phyloP scores from a whole-genome alignment of 2,797 vertebrate genomes.

The Enteromius argenteus region DNA sequence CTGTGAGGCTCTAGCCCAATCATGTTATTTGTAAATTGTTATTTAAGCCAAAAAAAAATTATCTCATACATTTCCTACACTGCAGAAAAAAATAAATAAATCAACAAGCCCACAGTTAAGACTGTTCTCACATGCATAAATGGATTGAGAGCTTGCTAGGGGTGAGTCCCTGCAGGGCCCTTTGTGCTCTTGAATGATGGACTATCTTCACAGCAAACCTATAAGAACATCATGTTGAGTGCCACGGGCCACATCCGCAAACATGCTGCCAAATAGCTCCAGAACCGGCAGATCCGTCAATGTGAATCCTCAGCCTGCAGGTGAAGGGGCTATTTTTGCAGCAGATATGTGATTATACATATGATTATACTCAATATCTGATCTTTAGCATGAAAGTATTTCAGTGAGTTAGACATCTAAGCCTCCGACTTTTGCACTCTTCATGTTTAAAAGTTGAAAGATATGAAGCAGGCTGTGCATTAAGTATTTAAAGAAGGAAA shows the following conservation, averaged over 20 bases:
- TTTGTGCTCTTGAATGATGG: constrained; percentile 38
- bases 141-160: constrained; percentile 31
- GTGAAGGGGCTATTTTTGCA: constrained; percentile 50
- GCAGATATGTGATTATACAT: constrained; percentile 55
- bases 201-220: constrained; percentile 40
- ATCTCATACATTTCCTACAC: constrained; percentile 9
- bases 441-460: constrained; percentile 67
- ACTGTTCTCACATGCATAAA: constrained; percentile 35
- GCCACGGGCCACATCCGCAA: constrained; percentile 27
- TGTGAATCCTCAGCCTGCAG: constrained; percentile 42
- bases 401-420: constrained; percentile 60
- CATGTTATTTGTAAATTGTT: constrained; percentile 2
- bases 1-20: background rate
- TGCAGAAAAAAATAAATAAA: background rate
- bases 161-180: constrained; percentile 29
- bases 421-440: constrained; percentile 51
- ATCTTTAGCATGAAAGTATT: constrained; percentile 59
- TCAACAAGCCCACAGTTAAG: constrained; percentile 28
- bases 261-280: constrained; percentile 35
- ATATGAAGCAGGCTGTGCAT: constrained; percentile 58
- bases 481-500: constrained; percentile 69
- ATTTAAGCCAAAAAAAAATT: constrained; percentile 9
- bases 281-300: constrained; percentile 15
- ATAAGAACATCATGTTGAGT: constrained; percentile 34
- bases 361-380: constrained; percentile 59